Evolutionary conservation across 2,888 invertebrate species (phyloP), one percentile per base, ranked within the genome.

Genomic region (Dynastes maya): DNA sequence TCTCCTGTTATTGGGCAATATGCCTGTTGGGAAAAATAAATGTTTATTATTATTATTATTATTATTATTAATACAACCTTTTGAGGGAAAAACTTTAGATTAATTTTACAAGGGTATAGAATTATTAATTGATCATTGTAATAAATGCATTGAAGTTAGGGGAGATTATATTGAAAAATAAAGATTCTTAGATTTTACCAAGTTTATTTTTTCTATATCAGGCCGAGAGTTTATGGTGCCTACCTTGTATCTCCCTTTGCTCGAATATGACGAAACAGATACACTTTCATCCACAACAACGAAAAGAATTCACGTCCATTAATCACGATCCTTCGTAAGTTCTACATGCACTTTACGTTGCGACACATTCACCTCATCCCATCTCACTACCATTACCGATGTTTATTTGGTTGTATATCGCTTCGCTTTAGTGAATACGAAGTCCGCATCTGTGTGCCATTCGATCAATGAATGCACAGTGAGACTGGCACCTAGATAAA

Each of bases 391-490:
- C 51, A 6, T 6, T 51, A 9, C 9, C 4, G 1, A 13, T 53
- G 13, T 53, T 53, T 22, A 22, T 22, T 22, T 22, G 22, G 22
- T 22, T 53, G 16, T 53, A 53, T 53, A 53, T 53, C n/a, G 53
- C 16, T 53, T 53, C 53, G 53, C 53, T 22, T 22, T 22, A 22
- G 22, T 22, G 53, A n/a, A 13, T 53, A 53, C 13, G 53, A 53
- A 16, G 16, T 53, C 16, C 16, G 53, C 13, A 53, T 53, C 53
- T 53, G 53, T n/a, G 53, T 13, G 53, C 53, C 16, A 16, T 53
- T 53, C 53, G 53, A 53, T 53, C 53, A 53, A 53, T 16, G 53
- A 16, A n/a, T 53, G 53, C 53, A 53, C 53, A 53, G 53, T 16
- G 16, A 53, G 53, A 53, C 53, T 13, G 4, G 53, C 53, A 53